A percentile compares a stretch with the other conserved stretches of the same genome.
Evolutionary conservation across 1,140 invertebrate species (phyloP).

Genomic region (Scaptomyza montana): DNA sequence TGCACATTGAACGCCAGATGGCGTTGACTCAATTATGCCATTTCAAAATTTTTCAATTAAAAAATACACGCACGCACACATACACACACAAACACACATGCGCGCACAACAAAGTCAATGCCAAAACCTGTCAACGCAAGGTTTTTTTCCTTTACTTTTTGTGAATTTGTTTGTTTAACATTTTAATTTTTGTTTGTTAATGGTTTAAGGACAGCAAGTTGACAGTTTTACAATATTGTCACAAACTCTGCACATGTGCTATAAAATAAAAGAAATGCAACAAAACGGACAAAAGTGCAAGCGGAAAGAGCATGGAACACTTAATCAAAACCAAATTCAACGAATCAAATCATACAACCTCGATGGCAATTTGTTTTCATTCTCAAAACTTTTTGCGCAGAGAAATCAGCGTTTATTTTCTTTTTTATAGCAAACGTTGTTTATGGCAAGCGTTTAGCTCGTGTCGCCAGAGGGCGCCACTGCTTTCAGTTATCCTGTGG

Average conservation of each 20-base stretch:
- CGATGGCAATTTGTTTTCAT: slow-evolving; percentile 1
- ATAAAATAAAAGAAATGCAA: background rate
- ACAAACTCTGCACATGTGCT: slow-evolving; percentile 16
- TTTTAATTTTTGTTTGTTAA: background rate
- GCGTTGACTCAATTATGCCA: slow-evolving; percentile 67
- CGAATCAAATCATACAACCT: slow-evolving; percentile 6
- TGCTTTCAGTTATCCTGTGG: background rate
- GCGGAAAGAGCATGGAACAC: background rate
- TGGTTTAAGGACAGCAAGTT: slow-evolving; percentile 34
- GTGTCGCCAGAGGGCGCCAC: slow-evolving; percentile 44
- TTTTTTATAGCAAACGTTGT: slow-evolving; percentile 48
- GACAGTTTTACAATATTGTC: slow-evolving; percentile 11
- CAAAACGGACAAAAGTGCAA: background rate
- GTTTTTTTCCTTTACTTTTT: background rate
- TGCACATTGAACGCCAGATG: slow-evolving; percentile 45
- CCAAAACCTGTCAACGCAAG: background rate
- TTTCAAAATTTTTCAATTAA: slow-evolving; percentile 77
- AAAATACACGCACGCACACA: slow-evolving; percentile 23
- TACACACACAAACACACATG: background rate
- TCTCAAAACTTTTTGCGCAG: slow-evolving; percentile 1
- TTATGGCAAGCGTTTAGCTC: slow-evolving; percentile 40
- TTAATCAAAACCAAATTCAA: background rate
- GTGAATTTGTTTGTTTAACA: background rate
- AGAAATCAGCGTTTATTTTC: background rate
- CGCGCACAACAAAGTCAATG: background rate